Conservation (phyloP, 2,113 vertebrate species). For the Grallaria varia region DNA sequence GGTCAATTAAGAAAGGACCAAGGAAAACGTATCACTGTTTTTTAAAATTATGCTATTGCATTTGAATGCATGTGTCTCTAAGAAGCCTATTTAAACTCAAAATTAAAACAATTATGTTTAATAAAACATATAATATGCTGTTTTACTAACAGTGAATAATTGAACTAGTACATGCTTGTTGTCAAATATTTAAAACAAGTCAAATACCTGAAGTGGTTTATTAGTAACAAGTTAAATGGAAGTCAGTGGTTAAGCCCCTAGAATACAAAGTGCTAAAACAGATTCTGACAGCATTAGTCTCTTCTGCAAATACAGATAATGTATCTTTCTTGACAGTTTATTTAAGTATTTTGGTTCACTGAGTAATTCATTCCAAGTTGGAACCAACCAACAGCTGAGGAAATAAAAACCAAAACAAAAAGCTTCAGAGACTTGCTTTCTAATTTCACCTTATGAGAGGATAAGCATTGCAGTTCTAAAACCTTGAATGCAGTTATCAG, state of each 20-base stretch:
- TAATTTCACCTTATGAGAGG: background rate
- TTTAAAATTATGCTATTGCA: background rate
- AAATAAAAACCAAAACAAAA: background rate
- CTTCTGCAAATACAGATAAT: conserved; percentile 49
- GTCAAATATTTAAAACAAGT: conserved; percentile 11
- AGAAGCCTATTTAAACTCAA: background rate
- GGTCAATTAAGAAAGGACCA: background rate
- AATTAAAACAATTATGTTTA: background rate
- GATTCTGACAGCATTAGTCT: background rate
- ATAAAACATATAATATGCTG: background rate
- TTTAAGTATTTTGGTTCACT: conserved; percentile 42
- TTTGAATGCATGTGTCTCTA: background rate
- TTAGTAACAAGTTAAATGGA: conserved; percentile 7
- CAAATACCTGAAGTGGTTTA: background rate
- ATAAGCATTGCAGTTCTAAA: background rate
- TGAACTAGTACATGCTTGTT: background rate
- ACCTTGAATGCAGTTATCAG: background rate
- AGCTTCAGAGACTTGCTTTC: background rate
- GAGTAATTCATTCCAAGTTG: conserved; percentile 45
- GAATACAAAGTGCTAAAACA: background rate
- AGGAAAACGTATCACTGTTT: background rate
- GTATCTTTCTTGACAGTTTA: conserved; percentile 41
- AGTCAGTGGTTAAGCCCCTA: background rate
- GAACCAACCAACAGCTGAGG: background rate
- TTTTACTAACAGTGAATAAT: background rate